Percentiles rank a stretch among this genome's conserved stretches.
phyloP scores from a whole-genome alignment of 1,140 invertebrate genomes.

The Drosophila pseudoobscura region DNA sequence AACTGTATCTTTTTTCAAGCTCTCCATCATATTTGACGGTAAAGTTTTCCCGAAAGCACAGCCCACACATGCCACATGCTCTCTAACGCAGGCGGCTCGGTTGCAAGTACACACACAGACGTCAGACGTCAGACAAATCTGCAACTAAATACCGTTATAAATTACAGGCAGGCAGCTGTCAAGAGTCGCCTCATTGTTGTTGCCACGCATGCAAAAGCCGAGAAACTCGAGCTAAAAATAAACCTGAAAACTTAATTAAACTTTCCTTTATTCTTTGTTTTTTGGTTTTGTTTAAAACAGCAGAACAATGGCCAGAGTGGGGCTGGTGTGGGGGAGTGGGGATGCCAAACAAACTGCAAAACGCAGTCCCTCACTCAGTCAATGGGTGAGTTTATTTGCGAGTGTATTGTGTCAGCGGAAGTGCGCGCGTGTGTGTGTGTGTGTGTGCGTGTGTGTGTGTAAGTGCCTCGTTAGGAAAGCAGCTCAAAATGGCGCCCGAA shows the following conservation, averaged over 20 bases:
- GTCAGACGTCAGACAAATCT: constrained; percentile 52
- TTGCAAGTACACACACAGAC: too few species aligned
- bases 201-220: constrained; percentile 56
- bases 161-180: constrained; percentile 61
- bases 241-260: constrained; percentile 78
- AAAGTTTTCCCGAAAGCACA: constrained; percentile 28
- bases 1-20: neutral
- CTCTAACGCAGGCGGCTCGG: too few species aligned
- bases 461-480: constrained; percentile 40
- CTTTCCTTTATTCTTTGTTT: constrained; percentile 41
- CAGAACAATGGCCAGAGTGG: constrained; percentile 16
- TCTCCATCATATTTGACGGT: constrained; percentile 7
- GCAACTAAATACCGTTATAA: constrained; percentile 73
- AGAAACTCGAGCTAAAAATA: constrained; percentile 64
- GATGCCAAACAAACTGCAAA: constrained; percentile 45
- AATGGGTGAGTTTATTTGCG: constrained; percentile 5
- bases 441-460: neutral
- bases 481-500: constrained; percentile 56
- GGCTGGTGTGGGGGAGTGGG: constrained; percentile 6
- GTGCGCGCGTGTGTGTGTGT: neutral
- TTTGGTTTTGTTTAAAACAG: constrained; percentile 10
- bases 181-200: constrained; percentile 47
- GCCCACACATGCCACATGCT: neutral
- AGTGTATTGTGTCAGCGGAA: neutral
- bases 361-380: constrained; percentile 41